Evolutionary conservation across 2,113 vertebrate species (phyloP).

Genomic region (human (Homo sapiens)): GRCh38 chrX:33788001-33788500

Average conservation of each 20-base stretch:
- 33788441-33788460: neutral
- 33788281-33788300: neutral
- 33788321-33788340: neutral
- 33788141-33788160: no score
- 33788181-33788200: no score
- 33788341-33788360: neutral
- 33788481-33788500: neutral
- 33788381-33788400: neutral
- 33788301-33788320: neutral
- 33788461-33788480: neutral
- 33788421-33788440: neutral
- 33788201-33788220: no score
- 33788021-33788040: no score
- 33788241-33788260: neutral
- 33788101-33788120: no score
- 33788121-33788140: no score
- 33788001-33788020: no score
- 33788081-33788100: no score
- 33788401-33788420: neutral
- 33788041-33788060: no score
- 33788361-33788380: neutral
- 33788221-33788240: no score
- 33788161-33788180: no score
- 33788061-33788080: no score
- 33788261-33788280: neutral